Evolutionary conservation across 2,113 vertebrate genomes (phyloP), one percentile per base, ranked within the genome.

Genomic region (Nothoprocta pentlandii): DNA sequence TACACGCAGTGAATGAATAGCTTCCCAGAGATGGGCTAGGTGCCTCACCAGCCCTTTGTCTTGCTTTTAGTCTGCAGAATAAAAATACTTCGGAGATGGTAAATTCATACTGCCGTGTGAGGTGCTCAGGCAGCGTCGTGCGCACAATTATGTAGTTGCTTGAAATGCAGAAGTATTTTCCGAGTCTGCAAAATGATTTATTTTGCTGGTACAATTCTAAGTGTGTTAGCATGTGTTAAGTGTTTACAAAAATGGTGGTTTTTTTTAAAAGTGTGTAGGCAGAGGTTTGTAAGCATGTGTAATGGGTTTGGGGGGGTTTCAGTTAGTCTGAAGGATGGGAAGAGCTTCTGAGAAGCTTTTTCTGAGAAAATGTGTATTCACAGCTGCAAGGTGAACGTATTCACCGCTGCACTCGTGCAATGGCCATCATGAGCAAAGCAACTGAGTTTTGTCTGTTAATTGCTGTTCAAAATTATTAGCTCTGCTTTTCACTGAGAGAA

Each of bases 1-100:
- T 59, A 7, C 14, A 5, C 39, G 0, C 3, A 64, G 44, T 0
- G 9, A 21, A 2, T 3, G 2, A 12, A 7, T 11, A 32, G 22
- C 21, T 78, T 77, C 61, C 39, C 47, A 53, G 9, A 9, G 46
- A 12, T 34, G 32, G 7, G 62, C 56, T 74, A 19, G 62, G 78
- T 78, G 19, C 51, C 74, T 81, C 84, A 56, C 61, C 8, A 53
- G 41, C 39, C 56, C 44, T 42, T 47, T 47, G 42, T 71, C 68
- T 85, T 41, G 9, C 34, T 7, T 81, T 83, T 8, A 41, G 3
- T 42, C 80, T 83, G 22, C n/a, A 30, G 44, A 34, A 39, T 28
- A 39, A 44, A 36, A 76, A 39, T 21, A 16, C 23, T 56, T 79
- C 78, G 46, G 67, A 69, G 54, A 26, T 64, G 62, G 70, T 63